Base-by-base conservation (phyloP, 2,797 vertebrate species). In the Spheniscus humboldti region DNA sequence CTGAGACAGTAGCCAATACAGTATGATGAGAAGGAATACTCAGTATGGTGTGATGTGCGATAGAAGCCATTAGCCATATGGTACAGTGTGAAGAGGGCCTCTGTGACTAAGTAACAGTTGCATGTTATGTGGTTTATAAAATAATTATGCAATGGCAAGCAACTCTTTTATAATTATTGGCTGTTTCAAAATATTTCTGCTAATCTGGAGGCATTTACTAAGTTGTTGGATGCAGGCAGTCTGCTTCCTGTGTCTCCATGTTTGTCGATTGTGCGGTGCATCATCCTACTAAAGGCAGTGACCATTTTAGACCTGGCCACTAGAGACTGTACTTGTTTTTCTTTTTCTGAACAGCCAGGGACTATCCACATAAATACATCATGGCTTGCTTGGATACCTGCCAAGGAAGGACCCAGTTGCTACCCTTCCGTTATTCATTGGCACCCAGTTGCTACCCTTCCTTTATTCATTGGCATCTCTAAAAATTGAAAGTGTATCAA, bases 41-140 rank as follows among this genome's bases (percentile, higher is more conserved):
- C 98, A 97, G 98, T 98, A 96, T 98, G 98, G 97, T 97, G 97
- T 95, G 97, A 96, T 97, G 96, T 87, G 97, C 11, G 48, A 88
- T 92, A 71, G 90, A 95, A 98, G 97, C 97, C 94, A 98, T 98
- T 98, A 98, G 96, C 98, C 98, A 98, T 98, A 98, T 98, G 98
- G 98, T 98, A 97, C 95, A 81, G 92, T 95, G 96, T 82, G 97
- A 97, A 98, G 94, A 98, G 95, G 96, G 97, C 97, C 97, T 98
- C 95, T 97, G 97, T 95, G 97, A 96, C 94, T 94, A 66, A 96
- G 90, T 94, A 97, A 97, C 97, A 95, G 97, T 98, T 97, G 96
- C 92, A 98, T 95, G 95, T 97, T 98, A 93, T 97, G 95, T 96
- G 97, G 97, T 97, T 98, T 98, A 98, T 98, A 98, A 98, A 98